Conservation (phyloP, 2,888 invertebrate genomes). For the Eilema sororculum region DNA sequence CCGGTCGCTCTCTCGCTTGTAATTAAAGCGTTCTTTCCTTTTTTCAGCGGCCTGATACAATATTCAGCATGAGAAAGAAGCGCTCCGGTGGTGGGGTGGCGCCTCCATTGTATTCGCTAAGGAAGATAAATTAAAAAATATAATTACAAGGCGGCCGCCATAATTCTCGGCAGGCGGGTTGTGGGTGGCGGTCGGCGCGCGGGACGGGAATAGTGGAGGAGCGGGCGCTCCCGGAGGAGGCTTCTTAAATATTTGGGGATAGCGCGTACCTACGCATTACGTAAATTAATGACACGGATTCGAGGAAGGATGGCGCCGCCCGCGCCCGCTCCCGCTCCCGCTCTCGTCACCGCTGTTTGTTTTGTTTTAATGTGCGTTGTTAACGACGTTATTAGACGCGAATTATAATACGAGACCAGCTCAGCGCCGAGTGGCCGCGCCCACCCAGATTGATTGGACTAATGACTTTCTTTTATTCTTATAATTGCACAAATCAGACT, state of each 20-base stretch:
- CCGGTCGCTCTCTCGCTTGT: slow-evolving; percentile 85
- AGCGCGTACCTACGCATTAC: slow-evolving; percentile 88
- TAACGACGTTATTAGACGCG: slow-evolving; percentile 86
- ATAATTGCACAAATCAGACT: slow-evolving; percentile 81
- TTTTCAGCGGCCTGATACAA: slow-evolving; percentile 87
- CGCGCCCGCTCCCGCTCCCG: slow-evolving; percentile 65
- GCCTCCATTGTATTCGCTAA: slow-evolving; percentile 88
- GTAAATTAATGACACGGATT: slow-evolving; percentile 88
- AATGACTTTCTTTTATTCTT: slow-evolving; percentile 82
- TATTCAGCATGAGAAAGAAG: slow-evolving; percentile 87
- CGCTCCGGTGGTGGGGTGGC: slow-evolving; percentile 86
- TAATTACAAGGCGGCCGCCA: slow-evolving; percentile 90
- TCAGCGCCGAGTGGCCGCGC: slow-evolving; percentile 54
- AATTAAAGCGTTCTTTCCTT: slow-evolving; percentile 87
- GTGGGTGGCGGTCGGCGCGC: slow-evolving; percentile 68
- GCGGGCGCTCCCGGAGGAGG: slow-evolving; percentile 86
- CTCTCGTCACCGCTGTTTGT: slow-evolving; percentile 77
- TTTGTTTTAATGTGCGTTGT: slow-evolving; percentile 86
- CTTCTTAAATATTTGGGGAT: slow-evolving; percentile 88
- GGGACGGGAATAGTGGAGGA: slow-evolving; percentile 81
- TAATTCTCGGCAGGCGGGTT: slow-evolving; percentile 86
- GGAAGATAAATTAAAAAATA: slow-evolving; percentile 91
- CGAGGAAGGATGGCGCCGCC: slow-evolving; percentile 86
- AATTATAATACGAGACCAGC: slow-evolving; percentile 74
- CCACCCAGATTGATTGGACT: slow-evolving; percentile 77